Base-by-base conservation (phyloP, 2,113 vertebrate genomes). In the Thinocorus orbignyianus region DNA sequence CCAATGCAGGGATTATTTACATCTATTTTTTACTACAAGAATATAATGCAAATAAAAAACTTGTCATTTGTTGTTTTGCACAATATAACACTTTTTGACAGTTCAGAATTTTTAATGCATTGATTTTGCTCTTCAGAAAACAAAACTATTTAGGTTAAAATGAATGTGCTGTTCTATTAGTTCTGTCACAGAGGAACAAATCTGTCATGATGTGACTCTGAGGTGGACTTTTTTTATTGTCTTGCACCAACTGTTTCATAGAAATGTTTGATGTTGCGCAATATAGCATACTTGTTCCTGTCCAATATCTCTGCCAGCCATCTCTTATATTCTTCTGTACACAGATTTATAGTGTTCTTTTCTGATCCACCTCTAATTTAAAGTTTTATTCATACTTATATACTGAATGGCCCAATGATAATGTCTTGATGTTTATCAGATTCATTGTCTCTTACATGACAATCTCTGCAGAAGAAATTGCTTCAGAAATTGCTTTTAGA, bases 401-500 rank as follows among this genome's bases (percentile, higher is more conserved):
- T 37, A 11, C 64, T 84, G 69, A 91, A 94, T 4, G 39, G 60
- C 54, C 54, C 10, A 6, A 49, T 66, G 81, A 49, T 78, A 87
- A 73, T 51, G 19, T 87, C 46, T 74, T 86, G 68, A 73, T 81
- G 51, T 94, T 92, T 94, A 73, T 84, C 77, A 84, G 46, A 89
- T 84, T 92, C 72, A 71, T 92, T 92, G 55, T 81, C n/a, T 94
- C 31, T 91, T 87, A 91, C 69, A 74, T 54, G 72, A 78, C 69
- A 89, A 64, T 81, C 37, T 93, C 73, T 81, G 37, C 42, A 81
- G 77, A 89, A 92, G 65, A 81, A 88, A 94, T 92, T 91, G 28
- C 31, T 86, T 89, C 55, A 88, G 80, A 89, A 95, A 94, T 94
- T 89, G 64, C 41, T 94, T 95, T 94, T 77, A 93, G 90, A 92